phyloP scores from a whole-genome alignment of 2,888 invertebrate species.

The Ceramica pisi region DNA sequence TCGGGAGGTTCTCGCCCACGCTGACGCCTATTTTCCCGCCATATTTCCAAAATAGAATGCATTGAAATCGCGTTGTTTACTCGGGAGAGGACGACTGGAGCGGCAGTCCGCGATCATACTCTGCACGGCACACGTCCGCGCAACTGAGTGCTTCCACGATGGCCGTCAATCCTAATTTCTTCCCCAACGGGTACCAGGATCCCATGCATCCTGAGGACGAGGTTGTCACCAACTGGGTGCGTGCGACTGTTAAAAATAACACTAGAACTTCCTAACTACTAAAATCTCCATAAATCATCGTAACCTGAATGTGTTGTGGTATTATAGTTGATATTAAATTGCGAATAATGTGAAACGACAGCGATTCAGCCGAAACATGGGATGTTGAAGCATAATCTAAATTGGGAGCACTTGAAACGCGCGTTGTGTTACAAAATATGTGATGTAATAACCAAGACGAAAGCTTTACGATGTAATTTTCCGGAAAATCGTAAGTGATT shows the following conservation, averaged over 20 bases:
- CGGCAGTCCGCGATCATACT: slow-evolving; percentile 85
- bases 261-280: slow-evolving; percentile 54
- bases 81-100: slow-evolving; percentile 85
- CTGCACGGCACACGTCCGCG: slow-evolving; percentile 85
- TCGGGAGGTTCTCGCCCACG: slow-evolving; percentile 84
- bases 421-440: slow-evolving; percentile 86
- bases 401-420: slow-evolving; percentile 82
- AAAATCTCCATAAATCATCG: slow-evolving; percentile 45
- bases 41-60: slow-evolving; percentile 91
- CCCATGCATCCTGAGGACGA: slow-evolving; percentile 91
- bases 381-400: slow-evolving; percentile 77
- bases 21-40: slow-evolving; percentile 84
- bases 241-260: slow-evolving; percentile 73
- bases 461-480: slow-evolving; percentile 75
- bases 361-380: slow-evolving; percentile 51
- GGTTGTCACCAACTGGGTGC: slow-evolving; percentile 91
- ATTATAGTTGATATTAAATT: slow-evolving; percentile 53
- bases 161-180: slow-evolving; percentile 88
- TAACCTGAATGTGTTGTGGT: slow-evolving; percentile 59
- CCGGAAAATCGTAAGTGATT: slow-evolving; percentile 72
- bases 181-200: slow-evolving; percentile 90
- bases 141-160: slow-evolving; percentile 78
- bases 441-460: slow-evolving; percentile 82
- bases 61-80: slow-evolving; percentile 89
- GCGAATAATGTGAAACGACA: slow-evolving; percentile 58